A percentile compares a stretch with the other conserved stretches of the same genome.
Evolutionary conservation across 2,797 vertebrate species (phyloP).

Genomic region (Rhynchonycteris naso): DNA sequence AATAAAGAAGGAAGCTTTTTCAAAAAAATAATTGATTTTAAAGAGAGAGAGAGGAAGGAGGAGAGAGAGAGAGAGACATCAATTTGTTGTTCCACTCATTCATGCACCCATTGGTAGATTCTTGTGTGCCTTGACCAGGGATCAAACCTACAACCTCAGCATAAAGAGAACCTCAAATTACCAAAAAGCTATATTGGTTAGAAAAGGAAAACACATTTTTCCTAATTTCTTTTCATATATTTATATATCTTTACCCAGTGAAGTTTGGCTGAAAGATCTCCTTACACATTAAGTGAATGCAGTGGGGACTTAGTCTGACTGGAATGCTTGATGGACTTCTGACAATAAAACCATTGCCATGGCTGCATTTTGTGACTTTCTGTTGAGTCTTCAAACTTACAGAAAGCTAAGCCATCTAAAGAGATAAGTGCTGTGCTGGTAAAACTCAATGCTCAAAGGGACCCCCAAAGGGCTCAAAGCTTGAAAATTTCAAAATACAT

Average conservation of each 20-base stretch:
- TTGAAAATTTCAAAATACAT: conserved; percentile 31
- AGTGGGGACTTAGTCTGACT: conserved; percentile 56
- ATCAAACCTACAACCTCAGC: conserved; percentile 19
- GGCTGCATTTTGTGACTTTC: conserved; percentile 72
- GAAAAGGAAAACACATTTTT: conserved; percentile 71
- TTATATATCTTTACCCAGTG: not conserved
- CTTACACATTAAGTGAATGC: conserved; percentile 73
- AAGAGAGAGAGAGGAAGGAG: too few species aligned
- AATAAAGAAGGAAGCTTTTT: conserved; percentile 75
- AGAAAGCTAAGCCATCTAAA: not conserved
- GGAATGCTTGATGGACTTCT: conserved; percentile 75
- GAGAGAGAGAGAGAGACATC: too few species aligned
- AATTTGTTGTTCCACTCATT: too few species aligned
- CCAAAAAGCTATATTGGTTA: conserved; percentile 50
- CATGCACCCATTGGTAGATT: too few species aligned
- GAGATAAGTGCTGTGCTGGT: not conserved
- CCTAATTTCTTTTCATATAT: conserved; percentile 54
- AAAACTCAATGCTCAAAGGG: not conserved
- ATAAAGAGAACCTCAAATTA: conserved; percentile 37
- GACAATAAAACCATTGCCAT: conserved; percentile 72
- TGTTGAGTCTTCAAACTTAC: not conserved
- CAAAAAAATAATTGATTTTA: too few species aligned
- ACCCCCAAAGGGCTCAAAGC: not conserved
- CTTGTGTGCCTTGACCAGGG: too few species aligned
- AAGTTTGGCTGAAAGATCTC: conserved; percentile 75